These are phyloP conservation scores for Phoebastria nigripes DNA, from an alignment of 2,797 vertebrate genomes.

Conservation along the genomic window DNA sequence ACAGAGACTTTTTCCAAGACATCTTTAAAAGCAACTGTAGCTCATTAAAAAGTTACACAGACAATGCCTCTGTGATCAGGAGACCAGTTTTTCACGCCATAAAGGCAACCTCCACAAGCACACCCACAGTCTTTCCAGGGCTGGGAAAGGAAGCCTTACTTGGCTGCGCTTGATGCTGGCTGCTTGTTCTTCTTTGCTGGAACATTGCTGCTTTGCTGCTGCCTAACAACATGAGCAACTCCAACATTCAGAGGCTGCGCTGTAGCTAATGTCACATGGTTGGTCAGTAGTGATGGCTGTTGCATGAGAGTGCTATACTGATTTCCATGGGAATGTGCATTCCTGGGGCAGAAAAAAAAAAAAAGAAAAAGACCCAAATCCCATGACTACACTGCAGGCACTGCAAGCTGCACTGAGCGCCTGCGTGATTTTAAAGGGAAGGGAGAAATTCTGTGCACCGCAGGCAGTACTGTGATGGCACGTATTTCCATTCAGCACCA, in stretches of 20 bases:
- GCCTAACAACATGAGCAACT: slow-evolving; percentile 79
- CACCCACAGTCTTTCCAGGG: not conserved
- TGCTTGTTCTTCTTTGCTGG: slow-evolving; percentile 88
- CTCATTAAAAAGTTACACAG: not conserved
- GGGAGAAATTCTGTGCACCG: not conserved
- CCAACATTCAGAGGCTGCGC: slow-evolving; percentile 84
- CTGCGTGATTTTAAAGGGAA: not conserved
- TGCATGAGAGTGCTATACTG: slow-evolving; percentile 86
- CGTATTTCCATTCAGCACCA: rapidly evolving
- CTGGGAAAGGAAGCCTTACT: slow-evolving; percentile 74
- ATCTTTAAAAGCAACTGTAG: not conserved
- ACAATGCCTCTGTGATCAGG: not conserved
- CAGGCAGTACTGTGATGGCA: not conserved
- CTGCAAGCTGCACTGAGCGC: not conserved
- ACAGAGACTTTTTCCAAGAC: not conserved
- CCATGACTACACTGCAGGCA: not conserved
- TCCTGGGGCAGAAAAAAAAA: slow-evolving; percentile 58
- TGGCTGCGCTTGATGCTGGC: slow-evolving; percentile 75
- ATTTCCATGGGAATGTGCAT: slow-evolving; percentile 85
- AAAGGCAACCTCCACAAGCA: not conserved
- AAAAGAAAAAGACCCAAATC: not conserved
- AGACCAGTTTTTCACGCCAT: not conserved
- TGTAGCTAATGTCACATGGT: slow-evolving; percentile 77
- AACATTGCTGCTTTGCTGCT: slow-evolving; percentile 82
- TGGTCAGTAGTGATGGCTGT: slow-evolving; percentile 84